Conservation (phyloP, 2,797 vertebrate genomes). For the Parauchenoglanis punctatus region DNA sequence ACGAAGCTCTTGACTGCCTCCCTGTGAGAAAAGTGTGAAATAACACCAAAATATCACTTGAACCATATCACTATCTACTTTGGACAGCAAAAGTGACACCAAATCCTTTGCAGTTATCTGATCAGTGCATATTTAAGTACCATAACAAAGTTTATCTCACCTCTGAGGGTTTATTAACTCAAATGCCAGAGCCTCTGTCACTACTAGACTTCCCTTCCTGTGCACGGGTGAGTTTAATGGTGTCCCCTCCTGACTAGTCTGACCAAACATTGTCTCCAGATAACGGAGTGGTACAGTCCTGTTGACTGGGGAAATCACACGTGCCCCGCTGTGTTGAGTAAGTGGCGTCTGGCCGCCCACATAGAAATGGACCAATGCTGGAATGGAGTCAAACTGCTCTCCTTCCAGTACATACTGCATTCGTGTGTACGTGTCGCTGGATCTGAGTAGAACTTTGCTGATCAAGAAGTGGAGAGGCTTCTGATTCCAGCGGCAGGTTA, state of each 20-base stretch:
- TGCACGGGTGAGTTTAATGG: conserved; percentile 67
- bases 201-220: conserved; percentile 74
- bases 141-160: conserved; percentile 50
- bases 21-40: conserved; percentile 60
- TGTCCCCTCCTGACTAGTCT: conserved; percentile 70
- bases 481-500: conserved; percentile 87
- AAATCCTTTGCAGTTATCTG: background rate
- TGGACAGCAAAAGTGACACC: background rate
- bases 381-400: conserved; percentile 86
- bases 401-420: conserved; percentile 85
- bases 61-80: background rate
- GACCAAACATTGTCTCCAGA: conserved; percentile 83
- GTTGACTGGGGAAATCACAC: conserved; percentile 87
- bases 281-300: conserved; percentile 86
- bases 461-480: conserved; percentile 88
- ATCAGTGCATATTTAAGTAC: background rate
- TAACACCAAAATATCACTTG: conserved; percentile 49
- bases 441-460: conserved; percentile 81
- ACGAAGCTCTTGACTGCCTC: conserved; percentile 55
- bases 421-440: conserved; percentile 73
- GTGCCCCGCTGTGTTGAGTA: conserved; percentile 82
- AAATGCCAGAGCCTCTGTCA: conserved; percentile 76
- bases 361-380: conserved; percentile 85
- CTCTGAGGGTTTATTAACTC: conserved; percentile 77
- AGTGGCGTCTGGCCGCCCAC: conserved; percentile 81